Evolutionary conservation across 2,888 invertebrate genomes (phyloP).

Genomic region (Balanococcus diminutus): DNA sequence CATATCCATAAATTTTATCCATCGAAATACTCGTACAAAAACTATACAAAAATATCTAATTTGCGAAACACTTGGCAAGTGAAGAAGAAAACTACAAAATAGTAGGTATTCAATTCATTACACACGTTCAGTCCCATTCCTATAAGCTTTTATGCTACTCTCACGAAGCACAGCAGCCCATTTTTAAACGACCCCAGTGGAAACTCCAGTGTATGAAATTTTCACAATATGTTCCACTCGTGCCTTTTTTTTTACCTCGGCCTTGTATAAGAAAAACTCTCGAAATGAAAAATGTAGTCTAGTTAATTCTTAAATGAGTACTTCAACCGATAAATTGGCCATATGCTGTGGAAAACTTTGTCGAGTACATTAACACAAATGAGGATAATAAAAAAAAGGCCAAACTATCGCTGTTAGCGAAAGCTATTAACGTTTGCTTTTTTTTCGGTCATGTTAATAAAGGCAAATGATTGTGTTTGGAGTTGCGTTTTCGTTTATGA

Average conservation of each 20-base stretch:
- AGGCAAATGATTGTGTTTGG: conserved; percentile 11
- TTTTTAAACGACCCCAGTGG: neutral
- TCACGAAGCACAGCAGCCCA: neutral
- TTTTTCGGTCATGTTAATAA: neutral
- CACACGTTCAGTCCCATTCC: neutral
- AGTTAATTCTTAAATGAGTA: conserved; percentile 18
- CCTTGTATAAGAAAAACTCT: neutral
- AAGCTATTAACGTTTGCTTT: conserved; percentile 1
- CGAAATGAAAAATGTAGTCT: conserved; percentile 12
- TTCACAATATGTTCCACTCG: conserved; percentile 2
- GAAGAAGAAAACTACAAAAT: neutral
- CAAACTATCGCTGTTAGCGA: conserved; percentile 5
- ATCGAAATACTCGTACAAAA: neutral
- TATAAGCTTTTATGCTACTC: neutral
- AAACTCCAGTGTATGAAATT: neutral
- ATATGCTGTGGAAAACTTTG: conserved; percentile 5
- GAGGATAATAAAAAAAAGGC: conserved; percentile 11
- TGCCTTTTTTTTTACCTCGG: neutral
- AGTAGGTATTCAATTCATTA: neutral
- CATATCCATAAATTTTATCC: neutral
- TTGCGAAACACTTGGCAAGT: neutral
- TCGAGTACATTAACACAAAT: conserved; percentile 11
- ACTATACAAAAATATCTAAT: neutral
- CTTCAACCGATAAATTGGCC: conserved; percentile 9
- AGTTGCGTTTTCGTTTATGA: neutral